These are phyloP conservation scores for Ochotona princeps DNA, from an alignment of 2,113 vertebrate species.

Conservation along the genomic window DNA sequence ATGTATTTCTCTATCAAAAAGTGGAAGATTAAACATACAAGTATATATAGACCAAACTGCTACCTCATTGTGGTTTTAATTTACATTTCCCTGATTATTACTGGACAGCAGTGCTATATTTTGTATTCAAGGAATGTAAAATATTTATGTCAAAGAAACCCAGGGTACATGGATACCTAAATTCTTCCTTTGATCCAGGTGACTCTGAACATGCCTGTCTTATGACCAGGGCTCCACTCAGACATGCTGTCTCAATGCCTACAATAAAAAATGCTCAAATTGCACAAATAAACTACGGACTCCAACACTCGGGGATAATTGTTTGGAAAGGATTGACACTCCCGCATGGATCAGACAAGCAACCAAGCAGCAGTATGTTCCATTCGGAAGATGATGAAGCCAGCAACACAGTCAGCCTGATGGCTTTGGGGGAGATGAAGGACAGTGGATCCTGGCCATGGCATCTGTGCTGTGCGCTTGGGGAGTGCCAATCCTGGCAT, in stretches of 20 bases:
- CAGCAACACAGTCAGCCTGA: background rate
- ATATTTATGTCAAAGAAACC: background rate
- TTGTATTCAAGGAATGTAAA: background rate
- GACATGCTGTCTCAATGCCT: background rate
- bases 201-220: background rate
- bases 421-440: background rate
- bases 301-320: background rate
- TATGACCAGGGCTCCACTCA: background rate
- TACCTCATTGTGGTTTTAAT: background rate
- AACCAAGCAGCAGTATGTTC: background rate
- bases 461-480: background rate
- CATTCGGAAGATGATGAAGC: background rate
- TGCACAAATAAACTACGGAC: background rate
- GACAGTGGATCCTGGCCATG: rapidly evolving
- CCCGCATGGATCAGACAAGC: background rate
- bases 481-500: background rate
- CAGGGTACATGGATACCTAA: background rate
- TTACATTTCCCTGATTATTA: background rate
- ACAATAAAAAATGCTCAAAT: background rate
- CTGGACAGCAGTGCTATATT: background rate
- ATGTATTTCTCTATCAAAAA: background rate
- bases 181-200: background rate
- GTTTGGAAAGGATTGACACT: slow-evolving; percentile 11
- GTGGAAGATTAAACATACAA: background rate
- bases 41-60: background rate